Conservation (phyloP, 2,888 invertebrate species). For the Creontiades dilutus region DNA sequence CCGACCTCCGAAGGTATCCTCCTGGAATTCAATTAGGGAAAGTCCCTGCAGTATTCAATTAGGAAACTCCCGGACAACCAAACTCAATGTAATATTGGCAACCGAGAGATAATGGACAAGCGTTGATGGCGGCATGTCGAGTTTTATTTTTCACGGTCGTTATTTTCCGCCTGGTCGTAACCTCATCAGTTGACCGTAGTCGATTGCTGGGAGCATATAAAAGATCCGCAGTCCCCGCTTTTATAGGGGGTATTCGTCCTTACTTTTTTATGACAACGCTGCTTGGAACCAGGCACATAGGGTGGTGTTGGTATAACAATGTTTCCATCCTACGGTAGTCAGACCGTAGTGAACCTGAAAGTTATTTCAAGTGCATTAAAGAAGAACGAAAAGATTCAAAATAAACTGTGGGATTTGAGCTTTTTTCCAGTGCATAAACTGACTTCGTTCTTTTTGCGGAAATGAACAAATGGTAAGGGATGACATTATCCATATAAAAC, state of each 20-base stretch:
- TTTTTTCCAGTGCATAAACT: no score
- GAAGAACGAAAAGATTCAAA: no score
- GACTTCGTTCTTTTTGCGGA: no score
- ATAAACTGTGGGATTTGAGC: no score
- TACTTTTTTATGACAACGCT: neutral
- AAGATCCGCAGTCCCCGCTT: neutral
- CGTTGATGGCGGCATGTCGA: neutral
- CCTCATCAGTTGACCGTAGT: neutral
- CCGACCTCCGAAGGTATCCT: neutral
- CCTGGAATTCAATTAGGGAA: constrained; percentile 19
- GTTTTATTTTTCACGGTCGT: constrained; percentile 17
- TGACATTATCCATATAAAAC: no score
- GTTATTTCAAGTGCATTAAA: no score
- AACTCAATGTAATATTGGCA: constrained; percentile 6
- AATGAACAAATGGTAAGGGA: no score
- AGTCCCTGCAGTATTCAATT: constrained; percentile 19
- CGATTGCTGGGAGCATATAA: neutral
- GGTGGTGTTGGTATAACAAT: no score
- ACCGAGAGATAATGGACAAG: neutral
- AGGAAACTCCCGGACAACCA: constrained; percentile 9
- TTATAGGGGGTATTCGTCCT: neutral
- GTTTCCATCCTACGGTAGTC: no score
- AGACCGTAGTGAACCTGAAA: no score
- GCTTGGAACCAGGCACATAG: neutral
- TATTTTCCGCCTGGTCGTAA: neutral